Conservation (phyloP, 2,113 vertebrate genomes). For the Solenodon paradoxus region DNA sequence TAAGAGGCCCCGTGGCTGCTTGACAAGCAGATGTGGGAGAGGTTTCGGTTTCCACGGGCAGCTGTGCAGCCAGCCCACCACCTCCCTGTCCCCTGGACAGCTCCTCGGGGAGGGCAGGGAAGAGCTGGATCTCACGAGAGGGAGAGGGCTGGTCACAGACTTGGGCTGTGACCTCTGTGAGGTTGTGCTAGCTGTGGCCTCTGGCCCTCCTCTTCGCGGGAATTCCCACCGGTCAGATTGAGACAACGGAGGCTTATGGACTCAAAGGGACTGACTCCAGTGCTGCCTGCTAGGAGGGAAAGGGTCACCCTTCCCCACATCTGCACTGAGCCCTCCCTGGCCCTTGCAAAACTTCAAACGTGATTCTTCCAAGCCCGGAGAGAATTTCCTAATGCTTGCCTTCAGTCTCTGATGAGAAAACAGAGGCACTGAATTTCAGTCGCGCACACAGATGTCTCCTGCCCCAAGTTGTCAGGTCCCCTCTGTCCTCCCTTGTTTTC, state of each 20-base stretch:
- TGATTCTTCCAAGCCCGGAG: neutral
- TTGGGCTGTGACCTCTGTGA: neutral
- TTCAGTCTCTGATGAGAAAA: conserved; percentile 47
- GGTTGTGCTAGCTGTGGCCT: neutral
- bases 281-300: neutral
- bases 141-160: neutral
- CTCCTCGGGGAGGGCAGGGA: neutral
- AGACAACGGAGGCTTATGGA: neutral
- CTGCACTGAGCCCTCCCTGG: neutral
- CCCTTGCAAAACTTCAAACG: neutral
- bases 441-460: neutral
- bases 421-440: neutral
- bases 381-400: neutral
- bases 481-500: conserved; percentile 20
- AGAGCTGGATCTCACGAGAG: neutral
- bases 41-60: conserved; percentile 48
- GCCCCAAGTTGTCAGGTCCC: neutral
- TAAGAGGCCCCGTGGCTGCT: conserved; percentile 39
- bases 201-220: neutral
- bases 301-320: neutral
- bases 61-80: neutral
- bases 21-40: conserved; percentile 75
- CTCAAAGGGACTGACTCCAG: neutral
- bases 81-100: neutral
- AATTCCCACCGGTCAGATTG: neutral